These are phyloP conservation scores for Euplexia lucipara DNA, from an alignment of 2,888 invertebrate genomes.

Conservation along the genomic window DNA sequence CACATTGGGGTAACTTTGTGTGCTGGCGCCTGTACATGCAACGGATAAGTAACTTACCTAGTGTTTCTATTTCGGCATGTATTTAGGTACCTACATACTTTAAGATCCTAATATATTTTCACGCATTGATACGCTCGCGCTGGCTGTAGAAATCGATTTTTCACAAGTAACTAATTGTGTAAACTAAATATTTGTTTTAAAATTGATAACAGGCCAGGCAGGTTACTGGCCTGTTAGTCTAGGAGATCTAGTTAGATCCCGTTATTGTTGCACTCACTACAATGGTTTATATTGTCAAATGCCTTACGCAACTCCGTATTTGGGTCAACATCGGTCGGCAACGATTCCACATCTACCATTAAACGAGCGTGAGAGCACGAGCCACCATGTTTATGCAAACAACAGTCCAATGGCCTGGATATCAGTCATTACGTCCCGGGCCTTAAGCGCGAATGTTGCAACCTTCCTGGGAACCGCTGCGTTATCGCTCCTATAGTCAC, in stretches of 20 bases:
- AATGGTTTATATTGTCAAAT: slow-evolving; percentile 70
- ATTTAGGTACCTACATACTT: slow-evolving; percentile 30
- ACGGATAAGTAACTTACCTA: slow-evolving; percentile 19
- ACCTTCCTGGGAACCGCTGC: slow-evolving; percentile 78
- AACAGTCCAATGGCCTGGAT: slow-evolving; percentile 79
- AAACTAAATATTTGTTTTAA: slow-evolving; percentile 37
- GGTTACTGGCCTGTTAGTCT: slow-evolving; percentile 25
- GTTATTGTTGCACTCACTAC: slow-evolving; percentile 51
- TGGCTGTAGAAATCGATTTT: slow-evolving; percentile 40
- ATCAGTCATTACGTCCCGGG: slow-evolving; percentile 80
- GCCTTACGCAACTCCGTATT: slow-evolving; percentile 73
- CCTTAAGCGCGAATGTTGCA: slow-evolving; percentile 76
- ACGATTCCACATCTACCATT: slow-evolving; percentile 67
- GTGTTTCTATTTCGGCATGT: slow-evolving; percentile 40
- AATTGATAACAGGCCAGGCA: no score
- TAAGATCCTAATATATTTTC: slow-evolving; percentile 38
- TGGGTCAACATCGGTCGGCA: slow-evolving; percentile 73
- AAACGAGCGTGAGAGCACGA: slow-evolving; percentile 81
- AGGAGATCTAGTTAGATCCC: slow-evolving; percentile 45
- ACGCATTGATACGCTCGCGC: slow-evolving; percentile 40
- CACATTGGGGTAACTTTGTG: no score
- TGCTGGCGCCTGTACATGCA: no score
- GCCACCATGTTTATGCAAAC: slow-evolving; percentile 82
- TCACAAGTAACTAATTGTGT: slow-evolving; percentile 36
- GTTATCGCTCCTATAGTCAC: slow-evolving; percentile 81